Base-by-base conservation (phyloP, 2,888 invertebrate species). In the Hemithea aestivaria region DNA sequence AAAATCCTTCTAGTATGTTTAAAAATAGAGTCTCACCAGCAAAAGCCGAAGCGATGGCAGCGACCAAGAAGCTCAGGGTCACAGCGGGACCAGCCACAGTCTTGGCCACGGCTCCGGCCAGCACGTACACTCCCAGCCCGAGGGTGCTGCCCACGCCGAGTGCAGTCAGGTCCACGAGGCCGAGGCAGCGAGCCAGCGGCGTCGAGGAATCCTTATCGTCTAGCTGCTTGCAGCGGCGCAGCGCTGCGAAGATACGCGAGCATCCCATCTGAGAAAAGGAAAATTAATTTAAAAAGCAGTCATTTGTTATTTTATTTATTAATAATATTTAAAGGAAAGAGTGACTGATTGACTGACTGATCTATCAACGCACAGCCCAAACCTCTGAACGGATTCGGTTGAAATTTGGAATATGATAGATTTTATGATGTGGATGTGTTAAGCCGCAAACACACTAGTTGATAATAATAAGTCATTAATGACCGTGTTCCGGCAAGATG, bases 51-150 rank as follows among this genome's bases (percentile, higher is more conserved):
- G 97, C 97, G 21, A 98, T 74, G 2, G 97, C 98, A 1, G 98
- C 98, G 1, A 97, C 92, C 9, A 97, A 81, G 69, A 98, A 98
- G 22, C 97, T 96, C 9, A 98, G 64, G 4, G 95, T 93, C 1
- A 97, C 96, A 0, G 96, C 96, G 0, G 98, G 98, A 0, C 98
- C 98, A 0, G 97, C 95, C 1, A 92, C 92, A 24, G 91, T 90
- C 66, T 92, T 93, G 6, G 97, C 96, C 2, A 97, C 96, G 6
- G 94, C 90, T 0, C 97, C 97, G 3, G 96, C 97, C 44, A 98
- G 85, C 28, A 98, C 97, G 73, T 98, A 98, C 7, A 98, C 97
- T 0, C 98, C 98, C 16, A 98, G 89, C 0, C 98, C 98, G 7
- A 98, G 90, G 0, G 96, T 96, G 46, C 94, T 92, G 43, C 96